These are phyloP conservation scores for Bryconaethiops microstoma DNA, from an alignment of 2,797 vertebrate genomes.

Conservation along the genomic window DNA sequence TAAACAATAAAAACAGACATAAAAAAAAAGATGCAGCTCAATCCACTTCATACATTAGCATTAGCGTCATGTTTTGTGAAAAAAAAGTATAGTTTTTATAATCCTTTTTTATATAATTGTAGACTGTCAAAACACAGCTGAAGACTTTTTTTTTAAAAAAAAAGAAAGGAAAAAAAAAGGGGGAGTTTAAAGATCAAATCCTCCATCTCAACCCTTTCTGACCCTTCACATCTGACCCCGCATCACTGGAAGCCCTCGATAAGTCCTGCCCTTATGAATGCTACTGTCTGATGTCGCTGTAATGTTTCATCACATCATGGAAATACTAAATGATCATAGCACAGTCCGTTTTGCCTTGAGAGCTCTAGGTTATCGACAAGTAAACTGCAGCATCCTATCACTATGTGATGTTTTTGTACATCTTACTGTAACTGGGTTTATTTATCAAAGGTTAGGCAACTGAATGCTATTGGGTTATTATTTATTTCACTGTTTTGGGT, in stretches of 20 bases:
- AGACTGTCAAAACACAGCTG: conserved; percentile 85
- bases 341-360: conserved; percentile 64
- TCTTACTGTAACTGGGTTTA: conserved; percentile 91
- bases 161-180: conserved; percentile 30
- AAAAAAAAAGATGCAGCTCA: conserved; percentile 74
- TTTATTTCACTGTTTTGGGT: conserved; percentile 89
- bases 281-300: conserved; percentile 72
- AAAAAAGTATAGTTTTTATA: conserved; percentile 88
- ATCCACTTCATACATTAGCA: conserved; percentile 75
- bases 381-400: conserved; percentile 91
- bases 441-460: conserved; percentile 88
- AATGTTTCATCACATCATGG: conserved; percentile 75
- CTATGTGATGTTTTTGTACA: conserved; percentile 95
- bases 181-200: conserved; percentile 73
- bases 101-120: conserved; percentile 91
- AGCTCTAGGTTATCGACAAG: conserved; percentile 73
- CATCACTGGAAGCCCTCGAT: conserved; percentile 77
- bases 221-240: conserved; percentile 68
- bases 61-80: conserved; percentile 87
- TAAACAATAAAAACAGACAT: conserved; percentile 57
- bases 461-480: conserved; percentile 86
- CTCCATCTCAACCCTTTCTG: conserved; percentile 55
- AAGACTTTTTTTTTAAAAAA: conserved; percentile 76
- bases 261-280: conserved; percentile 70
- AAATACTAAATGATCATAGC: conserved; percentile 55